A percentile compares a stretch with the other conserved stretches of the same genome.
Conservation (phyloP, 1,140 invertebrate genomes). For the Phthorimaea operculella region DNA sequence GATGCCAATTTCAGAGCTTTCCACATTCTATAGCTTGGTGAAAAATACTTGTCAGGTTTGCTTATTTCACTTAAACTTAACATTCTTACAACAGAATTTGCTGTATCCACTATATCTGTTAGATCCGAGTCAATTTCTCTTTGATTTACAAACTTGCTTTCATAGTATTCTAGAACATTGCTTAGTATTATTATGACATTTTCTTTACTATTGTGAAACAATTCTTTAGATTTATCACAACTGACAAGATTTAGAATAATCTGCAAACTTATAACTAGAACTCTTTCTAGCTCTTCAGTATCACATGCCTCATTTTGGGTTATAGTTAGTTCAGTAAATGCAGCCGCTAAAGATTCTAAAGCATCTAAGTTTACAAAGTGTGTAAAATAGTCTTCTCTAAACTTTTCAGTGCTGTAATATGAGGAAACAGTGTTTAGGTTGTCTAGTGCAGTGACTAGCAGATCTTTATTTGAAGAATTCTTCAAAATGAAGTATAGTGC, state of each 20-base stretch:
- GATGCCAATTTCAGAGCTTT: conserved; percentile 31
- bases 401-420: conserved; percentile 43
- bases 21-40: conserved; percentile 43
- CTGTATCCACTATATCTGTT: conserved; percentile 52
- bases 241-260: conserved; percentile 45
- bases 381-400: conserved; percentile 41
- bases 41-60: conserved; percentile 31
- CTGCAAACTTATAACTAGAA: conserved; percentile 53
- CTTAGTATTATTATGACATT: conserved; percentile 37
- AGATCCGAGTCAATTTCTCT: conserved; percentile 54
- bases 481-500: conserved; percentile 73
- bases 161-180: conserved; percentile 43
- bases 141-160: conserved; percentile 43
- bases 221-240: conserved; percentile 38
- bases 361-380: conserved; percentile 49
- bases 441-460: conserved; percentile 68
- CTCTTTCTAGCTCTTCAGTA: conserved; percentile 46
- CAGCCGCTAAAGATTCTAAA: conserved; percentile 36
- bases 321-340: conserved; percentile 44
- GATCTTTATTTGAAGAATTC: conserved; percentile 74
- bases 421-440: conserved; percentile 68
- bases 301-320: conserved; percentile 36
- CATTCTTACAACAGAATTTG: conserved; percentile 33
- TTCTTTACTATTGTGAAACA: conserved; percentile 36
- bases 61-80: conserved; percentile 28